Conservation (phyloP, 2,797 vertebrate genomes). For the Staurois parvus region DNA sequence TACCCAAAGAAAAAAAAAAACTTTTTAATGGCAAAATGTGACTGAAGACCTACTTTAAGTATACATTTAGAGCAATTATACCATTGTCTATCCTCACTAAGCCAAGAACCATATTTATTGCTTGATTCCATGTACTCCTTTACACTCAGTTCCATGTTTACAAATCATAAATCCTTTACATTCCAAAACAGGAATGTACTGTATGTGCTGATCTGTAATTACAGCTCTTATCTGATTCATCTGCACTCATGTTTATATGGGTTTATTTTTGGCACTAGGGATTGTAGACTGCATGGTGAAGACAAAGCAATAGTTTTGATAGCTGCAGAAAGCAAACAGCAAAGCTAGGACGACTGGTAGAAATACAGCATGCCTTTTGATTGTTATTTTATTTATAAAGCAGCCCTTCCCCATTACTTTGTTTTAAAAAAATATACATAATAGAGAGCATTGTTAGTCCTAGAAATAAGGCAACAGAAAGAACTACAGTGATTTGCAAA, state of each 20-base stretch:
- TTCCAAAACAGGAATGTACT: slow-evolving; percentile 52
- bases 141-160: slow-evolving; percentile 12
- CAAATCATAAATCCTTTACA: slow-evolving; percentile 53
- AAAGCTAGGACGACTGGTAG: too few relatives aligned
- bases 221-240: slow-evolving; percentile 57
- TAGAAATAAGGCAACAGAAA: not conserved
- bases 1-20: too few relatives aligned
- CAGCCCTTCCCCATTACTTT: not conserved
- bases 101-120: not conserved
- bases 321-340: slow-evolving; percentile 35
- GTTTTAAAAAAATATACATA: not conserved
- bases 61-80: not conserved
- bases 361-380: not conserved
- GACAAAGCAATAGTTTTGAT: slow-evolving; percentile 32
- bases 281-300: slow-evolving; percentile 22
- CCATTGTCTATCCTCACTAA: not conserved
- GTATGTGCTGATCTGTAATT: slow-evolving; percentile 54
- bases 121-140: not conserved
- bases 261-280: slow-evolving; percentile 52
- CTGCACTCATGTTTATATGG: slow-evolving; percentile 41
- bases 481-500: not conserved
- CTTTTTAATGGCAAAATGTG: too few relatives aligned
- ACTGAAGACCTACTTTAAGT: not conserved
- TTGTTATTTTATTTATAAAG: slow-evolving; percentile 27
- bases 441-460: not conserved